A percentile compares a stretch with the other conserved stretches of the same genome.
Conservation (phyloP, 1,140 invertebrate genomes). For the Ostrea edulis region DNA sequence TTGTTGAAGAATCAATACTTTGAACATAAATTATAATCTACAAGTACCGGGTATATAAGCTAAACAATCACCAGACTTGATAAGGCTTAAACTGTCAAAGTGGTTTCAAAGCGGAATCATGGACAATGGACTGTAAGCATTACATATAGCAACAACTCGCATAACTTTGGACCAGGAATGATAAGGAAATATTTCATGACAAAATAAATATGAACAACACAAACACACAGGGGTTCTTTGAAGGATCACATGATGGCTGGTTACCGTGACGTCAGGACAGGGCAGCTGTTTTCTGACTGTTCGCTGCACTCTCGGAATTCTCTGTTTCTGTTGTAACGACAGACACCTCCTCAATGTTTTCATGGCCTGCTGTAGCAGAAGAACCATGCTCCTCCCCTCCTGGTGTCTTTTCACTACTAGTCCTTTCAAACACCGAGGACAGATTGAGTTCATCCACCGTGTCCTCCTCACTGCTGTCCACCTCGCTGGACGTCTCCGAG, state of each 20-base stretch:
- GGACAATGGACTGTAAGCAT: too few relatives aligned
- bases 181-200: too few relatives aligned
- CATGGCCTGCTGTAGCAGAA: not conserved
- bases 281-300: not conserved
- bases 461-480: constrained; percentile 44
- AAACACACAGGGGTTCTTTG: not conserved
- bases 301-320: not conserved
- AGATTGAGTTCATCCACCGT: constrained; percentile 42
- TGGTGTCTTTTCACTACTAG: not conserved
- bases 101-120: too few relatives aligned
- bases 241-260: not conserved
- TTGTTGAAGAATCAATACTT: too few relatives aligned
- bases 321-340: not conserved
- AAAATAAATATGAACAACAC: too few relatives aligned
- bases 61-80: too few relatives aligned
- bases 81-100: too few relatives aligned
- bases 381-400: not conserved
- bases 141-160: too few relatives aligned
- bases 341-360: not conserved
- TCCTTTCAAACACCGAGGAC: not conserved
- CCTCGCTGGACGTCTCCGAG: constrained; percentile 44
- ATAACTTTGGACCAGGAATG: too few relatives aligned
- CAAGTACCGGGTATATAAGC: too few relatives aligned
- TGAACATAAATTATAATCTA: too few relatives aligned
- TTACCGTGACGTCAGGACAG: not conserved